Base-by-base conservation (phyloP, 2,888 invertebrate genomes). In the Alitta virens region DNA sequence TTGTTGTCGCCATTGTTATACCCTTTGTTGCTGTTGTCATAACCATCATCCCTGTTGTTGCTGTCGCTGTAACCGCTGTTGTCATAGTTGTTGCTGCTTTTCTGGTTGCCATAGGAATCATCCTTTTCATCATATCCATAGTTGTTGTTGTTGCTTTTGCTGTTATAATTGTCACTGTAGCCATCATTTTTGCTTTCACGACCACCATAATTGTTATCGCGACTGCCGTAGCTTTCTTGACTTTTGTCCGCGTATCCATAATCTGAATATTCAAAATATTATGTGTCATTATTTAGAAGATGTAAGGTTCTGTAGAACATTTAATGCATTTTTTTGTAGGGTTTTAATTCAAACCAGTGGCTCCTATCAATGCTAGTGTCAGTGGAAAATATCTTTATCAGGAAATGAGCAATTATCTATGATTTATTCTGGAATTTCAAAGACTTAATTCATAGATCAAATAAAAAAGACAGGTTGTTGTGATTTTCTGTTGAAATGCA, bases 41-140 rank as follows among this genome's bases (percentile, higher is more conserved):
- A 18, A 25, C 56, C n/a, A 26, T 53, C 14, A 25, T 52, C 12
- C 24, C 14, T 18, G 27, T 59, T 21, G 5, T 62, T 27, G 27
- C 52, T 24, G 50, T 62, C 49, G 50, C 63, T 26, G 24, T 63
- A 33, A 53, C 63, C 52, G 52, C 59, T 25, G 49, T 62, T 46
- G 23, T 62, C 46, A 7, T 59, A 14, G 16, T 53, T 25, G 38
- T 56, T 27, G 33, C 56, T 25, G 54, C 40, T n/a, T 27, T 63
- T 46, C 33, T 51, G 27, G 27, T 49, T 40, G 52, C 43, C 62
- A 63, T 52, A 25, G 40, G 23, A 25, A 51, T 52, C 52, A 12
- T 63, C 52, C 51, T 33, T 33, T 12, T 33, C 33, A 12, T 33
- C 33, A 12, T 7, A 33, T 7, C 33, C 33, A 12, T 33, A 33